Evolutionary conservation across 2,797 vertebrate species (phyloP), one percentile per base, ranked within the genome.

Genomic region (Eremophila alpestris): DNA sequence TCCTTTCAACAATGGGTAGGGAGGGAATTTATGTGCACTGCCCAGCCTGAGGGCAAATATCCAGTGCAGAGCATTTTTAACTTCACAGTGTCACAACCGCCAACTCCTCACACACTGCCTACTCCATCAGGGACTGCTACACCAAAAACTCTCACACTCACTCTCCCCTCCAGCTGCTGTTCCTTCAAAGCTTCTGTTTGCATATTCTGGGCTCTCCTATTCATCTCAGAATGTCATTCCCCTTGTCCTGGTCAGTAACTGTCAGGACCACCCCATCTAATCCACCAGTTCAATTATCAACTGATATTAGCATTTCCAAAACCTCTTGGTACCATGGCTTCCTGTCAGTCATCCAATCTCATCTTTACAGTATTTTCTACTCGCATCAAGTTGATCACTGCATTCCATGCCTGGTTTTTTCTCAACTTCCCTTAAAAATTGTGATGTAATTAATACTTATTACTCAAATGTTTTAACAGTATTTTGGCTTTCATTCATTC

Each of bases 161-260:
- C 67, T 51, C 29, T 24, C 41, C 34, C 16, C 30, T 48, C 45
- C 4, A 1, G 22, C 2, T 1, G 2, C 24, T 58, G 23, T 1
- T 73, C 43, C 34, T 70, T 59, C 24, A 3, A 85, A 78, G 54
- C 26, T 76, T 73, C 36, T 51, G 11, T 62, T n/a, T 68, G 41
- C 45, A 32, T 7, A 32, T 34, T 49, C 41, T 64, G 17, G 38
- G 46, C 32, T 69, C 43, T 71, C 34, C 45, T 40, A 7, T 23
- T 51, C 62, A 83, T n/a, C 46, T 41, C 49, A 45, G 20, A 46
- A 21, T 13, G 20, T 46, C 32, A 88, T 6, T 38, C 54, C 8
- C 20, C 21, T 32, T 40, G 58, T 43, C 46, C 63, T 59, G 32
- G 18, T 36, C 70, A 38, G 2, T 32, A 68, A 63, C 60, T 75